A percentile compares a stretch with the other conserved stretches of the same genome.
phyloP scores from a whole-genome alignment of 2,797 vertebrate genomes.

The Austrolebias charrua region DNA sequence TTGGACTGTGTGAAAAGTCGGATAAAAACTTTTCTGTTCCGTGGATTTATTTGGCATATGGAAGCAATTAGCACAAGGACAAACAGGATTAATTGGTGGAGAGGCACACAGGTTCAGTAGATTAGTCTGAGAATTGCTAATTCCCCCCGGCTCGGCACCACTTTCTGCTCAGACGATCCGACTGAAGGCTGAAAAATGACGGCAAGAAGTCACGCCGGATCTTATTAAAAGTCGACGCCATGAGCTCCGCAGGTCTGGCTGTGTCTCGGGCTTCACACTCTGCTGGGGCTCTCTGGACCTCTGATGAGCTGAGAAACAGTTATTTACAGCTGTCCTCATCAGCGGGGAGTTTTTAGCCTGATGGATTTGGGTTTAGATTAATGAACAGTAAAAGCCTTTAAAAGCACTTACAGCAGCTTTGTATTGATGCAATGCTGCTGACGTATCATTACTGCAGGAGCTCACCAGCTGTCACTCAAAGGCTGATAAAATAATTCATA shows the following conservation, averaged over 20 bases:
- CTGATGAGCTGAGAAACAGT: conserved; percentile 58
- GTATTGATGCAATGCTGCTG: conserved; percentile 53
- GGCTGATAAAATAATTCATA: conserved; percentile 53
- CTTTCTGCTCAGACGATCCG: conserved; percentile 49
- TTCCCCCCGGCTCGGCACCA: conserved; percentile 59
- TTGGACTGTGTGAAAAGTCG: conserved; percentile 42
- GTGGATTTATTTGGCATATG: conserved; percentile 69
- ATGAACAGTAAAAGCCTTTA: conserved; percentile 65
- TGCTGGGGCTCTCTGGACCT: conserved; percentile 30
- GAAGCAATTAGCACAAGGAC: conserved; percentile 75
- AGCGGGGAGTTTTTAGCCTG: conserved; percentile 42
- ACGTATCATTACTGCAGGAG: conserved; percentile 42
- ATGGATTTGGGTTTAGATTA: conserved; percentile 64
- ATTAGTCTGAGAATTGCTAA: conserved; percentile 73
- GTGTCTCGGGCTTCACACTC: conserved; percentile 21
- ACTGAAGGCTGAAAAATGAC: conserved; percentile 59
- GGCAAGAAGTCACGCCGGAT: conserved; percentile 60
- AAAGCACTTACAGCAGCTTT: conserved; percentile 54
- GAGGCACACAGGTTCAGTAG: conserved; percentile 67
- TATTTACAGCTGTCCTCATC: conserved; percentile 65
- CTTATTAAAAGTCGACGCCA: conserved; percentile 55
- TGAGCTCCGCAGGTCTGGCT: conserved; percentile 50
- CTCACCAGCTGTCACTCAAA: conserved; percentile 63
- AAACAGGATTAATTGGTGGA: conserved; percentile 75
- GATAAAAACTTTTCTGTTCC: conserved; percentile 45